Conservation (phyloP, 2,888 invertebrate genomes). For the Mimas tiliae region DNA sequence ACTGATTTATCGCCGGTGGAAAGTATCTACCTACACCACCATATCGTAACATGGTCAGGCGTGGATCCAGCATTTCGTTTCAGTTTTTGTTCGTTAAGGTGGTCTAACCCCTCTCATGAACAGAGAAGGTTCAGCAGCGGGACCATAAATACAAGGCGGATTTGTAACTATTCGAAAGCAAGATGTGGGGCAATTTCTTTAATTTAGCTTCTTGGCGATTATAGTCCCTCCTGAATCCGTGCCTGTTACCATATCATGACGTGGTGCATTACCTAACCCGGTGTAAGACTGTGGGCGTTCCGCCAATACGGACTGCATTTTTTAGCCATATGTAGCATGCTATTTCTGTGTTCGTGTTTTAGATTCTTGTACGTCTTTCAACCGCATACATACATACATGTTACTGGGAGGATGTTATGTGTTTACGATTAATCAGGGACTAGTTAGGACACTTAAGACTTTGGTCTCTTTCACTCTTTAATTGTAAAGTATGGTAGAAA, state of each 20-base stretch:
- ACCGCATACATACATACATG: background rate
- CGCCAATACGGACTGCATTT: conserved; percentile 3
- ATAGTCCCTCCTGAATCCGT: background rate
- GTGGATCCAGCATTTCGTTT: background rate
- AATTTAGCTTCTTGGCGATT: background rate
- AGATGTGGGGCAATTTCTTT: too few relatives aligned
- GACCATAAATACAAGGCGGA: too few relatives aligned
- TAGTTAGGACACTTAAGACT: background rate
- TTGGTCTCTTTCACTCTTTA: too few relatives aligned
- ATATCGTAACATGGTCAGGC: background rate
- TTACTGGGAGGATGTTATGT: background rate
- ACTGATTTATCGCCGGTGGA: conserved; percentile 19
- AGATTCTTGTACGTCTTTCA: conserved; percentile 1
- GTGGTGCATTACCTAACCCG: conserved; percentile 13
- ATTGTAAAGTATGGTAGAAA: too few relatives aligned
- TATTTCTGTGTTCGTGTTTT: conserved; percentile 6
- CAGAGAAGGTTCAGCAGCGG: too few relatives aligned
- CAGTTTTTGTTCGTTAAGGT: too few relatives aligned
- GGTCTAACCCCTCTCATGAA: too few relatives aligned
- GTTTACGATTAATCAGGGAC: background rate
- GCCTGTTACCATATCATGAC: conserved; percentile 5
- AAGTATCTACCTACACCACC: conserved; percentile 8
- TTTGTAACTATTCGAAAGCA: too few relatives aligned
- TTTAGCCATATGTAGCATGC: conserved; percentile 21
- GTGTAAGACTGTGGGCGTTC: background rate